These are phyloP conservation scores for Selene dorsalis DNA, from an alignment of 2,797 vertebrate species.

Conservation along the genomic window DNA sequence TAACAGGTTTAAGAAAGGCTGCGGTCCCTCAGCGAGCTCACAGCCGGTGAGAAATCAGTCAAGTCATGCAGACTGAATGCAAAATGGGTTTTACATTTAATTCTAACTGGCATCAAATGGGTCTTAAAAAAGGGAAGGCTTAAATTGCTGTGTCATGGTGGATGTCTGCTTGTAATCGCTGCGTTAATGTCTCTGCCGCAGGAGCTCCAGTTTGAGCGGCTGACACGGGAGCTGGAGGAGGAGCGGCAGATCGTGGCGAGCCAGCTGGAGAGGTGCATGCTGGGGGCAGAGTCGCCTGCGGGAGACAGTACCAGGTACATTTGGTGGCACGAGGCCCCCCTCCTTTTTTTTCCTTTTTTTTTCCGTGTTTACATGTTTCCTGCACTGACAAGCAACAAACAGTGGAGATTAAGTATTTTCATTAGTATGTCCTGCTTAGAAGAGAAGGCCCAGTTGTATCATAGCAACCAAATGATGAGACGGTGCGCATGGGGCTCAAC, in stretches of 20 bases:
- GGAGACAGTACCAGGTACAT: slow-evolving; percentile 93
- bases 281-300: slow-evolving; percentile 92
- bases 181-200: slow-evolving; percentile 73
- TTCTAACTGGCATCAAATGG: slow-evolving; percentile 63
- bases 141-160: slow-evolving; percentile 23
- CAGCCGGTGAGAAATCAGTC: slow-evolving; percentile 45
- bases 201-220: slow-evolving; percentile 96
- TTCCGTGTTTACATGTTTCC: too few species aligned
- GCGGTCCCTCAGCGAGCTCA: slow-evolving; percentile 36
- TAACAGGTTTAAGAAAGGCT: slow-evolving; percentile 5
- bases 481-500: not conserved
- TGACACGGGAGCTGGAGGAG: slow-evolving; percentile 95
- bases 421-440: not conserved
- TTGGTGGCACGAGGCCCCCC: not conserved
- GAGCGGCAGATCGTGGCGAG: slow-evolving; percentile 97
- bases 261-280: slow-evolving; percentile 97
- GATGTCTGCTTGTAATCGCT: slow-evolving; percentile 39
- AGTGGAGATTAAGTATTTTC: not conserved
- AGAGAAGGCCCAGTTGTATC: not conserved
- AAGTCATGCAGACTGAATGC: slow-evolving; percentile 42
- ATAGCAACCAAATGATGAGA: not conserved
- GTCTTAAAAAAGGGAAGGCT: slow-evolving; percentile 49
- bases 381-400: too few species aligned
- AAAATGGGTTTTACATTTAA: slow-evolving; percentile 55
- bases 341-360: too few species aligned